Evolutionary conservation across 2,888 invertebrate species (phyloP).

Genomic region (Rhyacophila evoluta): DNA sequence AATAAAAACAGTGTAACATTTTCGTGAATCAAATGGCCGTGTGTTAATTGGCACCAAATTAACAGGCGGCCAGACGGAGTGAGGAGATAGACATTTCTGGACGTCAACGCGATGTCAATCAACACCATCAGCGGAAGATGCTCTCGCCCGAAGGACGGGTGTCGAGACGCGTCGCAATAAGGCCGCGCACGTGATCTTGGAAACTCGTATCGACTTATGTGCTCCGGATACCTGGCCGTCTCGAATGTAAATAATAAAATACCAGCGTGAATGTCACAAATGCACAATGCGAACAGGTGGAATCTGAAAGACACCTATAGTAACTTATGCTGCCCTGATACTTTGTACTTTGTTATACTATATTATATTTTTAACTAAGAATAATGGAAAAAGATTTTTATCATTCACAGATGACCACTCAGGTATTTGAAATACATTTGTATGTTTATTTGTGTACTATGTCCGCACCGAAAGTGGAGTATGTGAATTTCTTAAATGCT

Average conservation of each 20-base stretch:
- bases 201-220: conserved; percentile 31
- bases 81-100: conserved; percentile 38
- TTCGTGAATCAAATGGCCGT: background rate
- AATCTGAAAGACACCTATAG: background rate
- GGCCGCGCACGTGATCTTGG: conserved; percentile 6
- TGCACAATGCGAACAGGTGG: conserved; percentile 1
- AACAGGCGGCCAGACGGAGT: conserved; percentile 36
- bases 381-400: no score
- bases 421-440: no score
- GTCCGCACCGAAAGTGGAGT: no score
- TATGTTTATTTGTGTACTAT: no score
- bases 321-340: background rate
- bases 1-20: no score
- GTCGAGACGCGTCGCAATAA: conserved; percentile 28
- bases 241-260: conserved; percentile 20
- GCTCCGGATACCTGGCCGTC: conserved; percentile 34
- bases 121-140: conserved; percentile 31
- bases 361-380: no score
- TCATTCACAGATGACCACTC: no score
- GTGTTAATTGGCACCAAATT: conserved; percentile 20
- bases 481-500: no score
- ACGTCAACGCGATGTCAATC: conserved; percentile 52
- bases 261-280: conserved; percentile 16
- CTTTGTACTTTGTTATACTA: no score
- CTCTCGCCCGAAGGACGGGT: conserved; percentile 43